These are phyloP conservation scores for Eilema depressum DNA, from an alignment of 2,888 invertebrate genomes.

Conservation along the genomic window DNA sequence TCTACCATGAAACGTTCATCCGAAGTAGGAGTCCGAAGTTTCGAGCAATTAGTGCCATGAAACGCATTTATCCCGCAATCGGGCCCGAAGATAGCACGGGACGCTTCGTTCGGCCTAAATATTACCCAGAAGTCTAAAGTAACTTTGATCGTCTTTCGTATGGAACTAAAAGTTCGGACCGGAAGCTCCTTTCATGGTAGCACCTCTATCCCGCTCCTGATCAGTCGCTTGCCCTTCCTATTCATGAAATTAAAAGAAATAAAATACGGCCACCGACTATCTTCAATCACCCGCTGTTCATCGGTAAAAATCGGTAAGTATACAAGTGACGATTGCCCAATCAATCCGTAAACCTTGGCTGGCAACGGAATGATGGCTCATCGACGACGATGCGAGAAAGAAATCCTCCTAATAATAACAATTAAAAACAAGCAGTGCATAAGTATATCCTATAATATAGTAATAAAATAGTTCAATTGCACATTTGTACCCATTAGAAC, in stretches of 20 bases:
- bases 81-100: too few species aligned
- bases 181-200: neutral
- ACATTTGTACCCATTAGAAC: too few species aligned
- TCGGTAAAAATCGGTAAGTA: neutral
- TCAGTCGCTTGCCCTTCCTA: neutral
- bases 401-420: neutral
- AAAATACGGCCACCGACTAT: neutral
- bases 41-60: too few species aligned
- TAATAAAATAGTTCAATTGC: too few species aligned
- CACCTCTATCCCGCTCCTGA: neutral
- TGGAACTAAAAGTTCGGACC: neutral
- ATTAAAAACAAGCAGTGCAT: neutral
- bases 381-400: neutral
- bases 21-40: neutral
- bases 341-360: too few species aligned
- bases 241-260: neutral
- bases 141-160: neutral
- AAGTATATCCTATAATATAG: too few species aligned
- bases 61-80: too few species aligned
- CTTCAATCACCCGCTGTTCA: neutral
- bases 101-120: too few species aligned
- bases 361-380: too few species aligned
- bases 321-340: too few species aligned
- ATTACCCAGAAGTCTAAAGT: neutral
- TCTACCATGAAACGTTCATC: neutral